Percentiles rank a stretch among this genome's conserved stretches.
Evolutionary conservation across 1,140 invertebrate species (phyloP).

Genomic region (Euura saliciscinereae): DNA sequence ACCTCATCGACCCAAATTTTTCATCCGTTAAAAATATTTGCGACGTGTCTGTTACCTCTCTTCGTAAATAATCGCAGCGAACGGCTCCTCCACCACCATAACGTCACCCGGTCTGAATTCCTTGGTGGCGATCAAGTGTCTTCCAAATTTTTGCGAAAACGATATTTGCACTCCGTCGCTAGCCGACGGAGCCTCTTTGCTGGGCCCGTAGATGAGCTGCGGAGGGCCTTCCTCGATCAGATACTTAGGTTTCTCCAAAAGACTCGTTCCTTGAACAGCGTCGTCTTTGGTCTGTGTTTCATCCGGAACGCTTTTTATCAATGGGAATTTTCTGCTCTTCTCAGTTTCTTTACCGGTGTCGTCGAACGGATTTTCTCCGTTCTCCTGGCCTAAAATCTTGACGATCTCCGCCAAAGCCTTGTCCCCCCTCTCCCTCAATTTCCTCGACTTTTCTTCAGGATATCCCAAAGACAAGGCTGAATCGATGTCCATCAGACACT

Average conservation of each 20-base stretch:
- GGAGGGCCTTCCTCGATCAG: slow-evolving; percentile 39
- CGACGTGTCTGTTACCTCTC: slow-evolving; percentile 58
- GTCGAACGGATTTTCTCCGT: slow-evolving; percentile 18
- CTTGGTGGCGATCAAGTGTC: slow-evolving; percentile 70
- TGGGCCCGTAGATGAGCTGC: slow-evolving; percentile 43
- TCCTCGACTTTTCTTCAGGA: slow-evolving; percentile 50
- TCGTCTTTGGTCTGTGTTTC: slow-evolving; percentile 1
- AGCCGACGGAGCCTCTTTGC: slow-evolving; percentile 63
- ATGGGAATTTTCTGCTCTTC: slow-evolving; percentile 24
- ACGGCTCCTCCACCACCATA: slow-evolving; percentile 81
- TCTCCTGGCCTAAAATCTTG: not conserved
- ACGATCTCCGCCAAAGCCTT: slow-evolving; percentile 43
- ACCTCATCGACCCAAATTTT: too few relatives aligned
- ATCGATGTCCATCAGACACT: slow-evolving; percentile 58
- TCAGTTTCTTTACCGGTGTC: slow-evolving; percentile 7
- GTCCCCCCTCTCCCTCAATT: slow-evolving; percentile 46
- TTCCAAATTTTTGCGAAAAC: slow-evolving; percentile 66
- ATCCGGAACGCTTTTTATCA: slow-evolving; percentile 11
- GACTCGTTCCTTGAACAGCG: slow-evolving; percentile 1
- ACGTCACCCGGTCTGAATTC: slow-evolving; percentile 78
- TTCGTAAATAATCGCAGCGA: slow-evolving; percentile 71
- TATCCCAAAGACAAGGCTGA: slow-evolving; percentile 50
- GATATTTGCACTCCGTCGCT: slow-evolving; percentile 67
- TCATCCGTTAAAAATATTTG: too few relatives aligned
- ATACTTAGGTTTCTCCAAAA: slow-evolving; percentile 37